These are phyloP conservation scores for Gerris lacustris DNA, from an alignment of 2,888 invertebrate species.

Conservation along the genomic window DNA sequence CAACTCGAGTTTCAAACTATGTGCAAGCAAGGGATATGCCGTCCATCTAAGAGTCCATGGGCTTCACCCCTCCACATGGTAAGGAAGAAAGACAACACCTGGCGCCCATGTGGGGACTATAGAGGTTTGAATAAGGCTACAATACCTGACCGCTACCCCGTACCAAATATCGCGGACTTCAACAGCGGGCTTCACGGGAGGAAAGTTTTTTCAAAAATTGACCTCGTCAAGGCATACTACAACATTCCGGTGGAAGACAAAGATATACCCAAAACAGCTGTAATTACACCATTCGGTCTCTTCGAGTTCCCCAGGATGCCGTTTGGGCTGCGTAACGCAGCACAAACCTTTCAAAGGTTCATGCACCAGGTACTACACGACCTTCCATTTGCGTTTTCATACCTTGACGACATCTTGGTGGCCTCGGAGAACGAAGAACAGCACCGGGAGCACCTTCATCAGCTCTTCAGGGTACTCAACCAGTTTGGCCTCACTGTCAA, in stretches of 20 bases:
- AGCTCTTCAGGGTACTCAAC: not conserved
- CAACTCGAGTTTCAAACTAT: slow-evolving; percentile 33
- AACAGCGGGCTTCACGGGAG: slow-evolving; percentile 7
- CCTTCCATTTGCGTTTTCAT: not conserved
- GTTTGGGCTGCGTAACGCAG: not conserved
- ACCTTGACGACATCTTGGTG: not conserved
- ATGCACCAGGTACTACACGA: not conserved
- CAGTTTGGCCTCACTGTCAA: not conserved
- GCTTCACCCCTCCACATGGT: slow-evolving; percentile 34
- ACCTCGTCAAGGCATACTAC: not conserved
- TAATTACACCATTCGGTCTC: not conserved
- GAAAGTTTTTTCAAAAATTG: not conserved
- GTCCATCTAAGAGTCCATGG: slow-evolving; percentile 37
- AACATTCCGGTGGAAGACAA: not conserved
- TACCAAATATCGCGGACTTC: slow-evolving; percentile 29
- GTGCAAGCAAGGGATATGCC: slow-evolving; percentile 36
- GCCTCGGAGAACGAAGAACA: slow-evolving; percentile 17
- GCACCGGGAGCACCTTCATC: not conserved
- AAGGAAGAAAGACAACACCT: slow-evolving; percentile 26
- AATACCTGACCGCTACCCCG: slow-evolving; percentile 31
- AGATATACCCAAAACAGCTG: not conserved
- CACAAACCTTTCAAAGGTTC: not conserved
- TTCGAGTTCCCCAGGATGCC: slow-evolving; percentile 5
- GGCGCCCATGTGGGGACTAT: slow-evolving; percentile 32
- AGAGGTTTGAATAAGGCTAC: slow-evolving; percentile 30